phyloP scores from a whole-genome alignment of 2,113 vertebrate species.

The Calidris pygmaea region DNA sequence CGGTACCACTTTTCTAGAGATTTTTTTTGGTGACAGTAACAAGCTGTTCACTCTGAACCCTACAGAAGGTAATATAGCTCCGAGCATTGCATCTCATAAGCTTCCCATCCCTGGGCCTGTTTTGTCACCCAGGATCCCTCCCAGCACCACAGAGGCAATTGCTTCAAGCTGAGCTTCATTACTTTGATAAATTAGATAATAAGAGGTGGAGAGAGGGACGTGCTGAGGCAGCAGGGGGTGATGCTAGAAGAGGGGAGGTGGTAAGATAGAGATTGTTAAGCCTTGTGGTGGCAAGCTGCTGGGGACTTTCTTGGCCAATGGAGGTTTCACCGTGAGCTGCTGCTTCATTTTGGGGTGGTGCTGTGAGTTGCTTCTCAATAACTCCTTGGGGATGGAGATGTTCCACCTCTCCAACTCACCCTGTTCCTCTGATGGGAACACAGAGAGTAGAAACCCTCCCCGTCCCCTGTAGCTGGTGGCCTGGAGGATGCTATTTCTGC shows the following conservation, averaged over 20 bases:
- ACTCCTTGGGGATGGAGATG: neutral
- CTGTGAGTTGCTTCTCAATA: neutral
- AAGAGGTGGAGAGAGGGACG: neutral
- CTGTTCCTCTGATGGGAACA: neutral
- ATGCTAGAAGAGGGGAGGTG: neutral
- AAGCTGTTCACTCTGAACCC: neutral
- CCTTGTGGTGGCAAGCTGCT: neutral
- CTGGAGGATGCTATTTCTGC: neutral
- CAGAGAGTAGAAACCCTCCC: neutral
- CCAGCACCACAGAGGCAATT: neutral
- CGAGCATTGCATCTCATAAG: neutral
- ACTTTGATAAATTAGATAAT: neutral
- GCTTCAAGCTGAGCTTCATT: neutral
- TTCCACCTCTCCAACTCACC: neutral
- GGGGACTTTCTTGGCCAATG: neutral
- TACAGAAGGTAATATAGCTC: neutral
- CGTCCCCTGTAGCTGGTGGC: neutral
- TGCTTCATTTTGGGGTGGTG: neutral
- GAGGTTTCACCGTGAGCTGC: rapidly evolving
- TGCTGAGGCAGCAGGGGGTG: neutral
- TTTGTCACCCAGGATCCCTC: neutral
- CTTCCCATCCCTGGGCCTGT: neutral
- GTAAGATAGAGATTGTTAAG: neutral
- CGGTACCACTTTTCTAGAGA: neutral
- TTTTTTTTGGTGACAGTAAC: neutral